Conservation (phyloP, 37 sponge, comb jelly and placozoan genomes). For the Oscarella lobularis region DNA sequence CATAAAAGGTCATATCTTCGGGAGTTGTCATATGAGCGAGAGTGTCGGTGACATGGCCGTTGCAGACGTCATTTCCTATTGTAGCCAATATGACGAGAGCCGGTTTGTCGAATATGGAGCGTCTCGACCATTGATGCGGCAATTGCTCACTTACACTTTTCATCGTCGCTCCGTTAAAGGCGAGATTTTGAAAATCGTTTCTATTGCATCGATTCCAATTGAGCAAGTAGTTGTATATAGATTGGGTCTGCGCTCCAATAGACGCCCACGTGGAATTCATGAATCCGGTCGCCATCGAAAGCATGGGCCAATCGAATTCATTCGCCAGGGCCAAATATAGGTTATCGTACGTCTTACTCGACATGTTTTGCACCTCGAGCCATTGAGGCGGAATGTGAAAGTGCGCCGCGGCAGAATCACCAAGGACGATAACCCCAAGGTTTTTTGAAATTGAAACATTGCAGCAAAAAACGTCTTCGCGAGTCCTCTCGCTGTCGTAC, state of each 20-base stretch:
- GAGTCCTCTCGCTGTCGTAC: not conserved
- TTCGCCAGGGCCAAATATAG: constrained; percentile 71
- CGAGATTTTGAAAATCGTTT: constrained; percentile 81
- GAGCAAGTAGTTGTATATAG: constrained; percentile 35
- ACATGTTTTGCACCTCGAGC: not conserved
- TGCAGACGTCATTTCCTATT: constrained; percentile 83
- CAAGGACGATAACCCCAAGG: not conserved
- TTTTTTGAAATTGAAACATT: not conserved
- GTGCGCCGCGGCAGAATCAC: not conserved
- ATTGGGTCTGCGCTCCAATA: constrained; percentile 58
- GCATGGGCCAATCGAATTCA: constrained; percentile 92
- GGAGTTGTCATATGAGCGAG: constrained; percentile 78
- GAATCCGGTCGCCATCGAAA: constrained; percentile 64
- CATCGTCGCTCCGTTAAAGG: constrained; percentile 70
- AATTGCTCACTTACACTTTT: constrained; percentile 30
- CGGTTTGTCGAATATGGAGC: constrained; percentile 35
- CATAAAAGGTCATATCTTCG: constrained; percentile 45
- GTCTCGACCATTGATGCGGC: constrained; percentile 34
- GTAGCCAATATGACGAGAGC: constrained; percentile 45
- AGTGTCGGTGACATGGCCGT: constrained; percentile 46
- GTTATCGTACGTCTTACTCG: no score
- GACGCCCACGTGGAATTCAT: constrained; percentile 33
- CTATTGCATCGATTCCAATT: constrained; percentile 67
- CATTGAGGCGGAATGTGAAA: not conserved
- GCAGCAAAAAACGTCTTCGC: not conserved